These are phyloP conservation scores for Apotomis capreana DNA, from an alignment of 2,888 invertebrate genomes.

Conservation along the genomic window DNA sequence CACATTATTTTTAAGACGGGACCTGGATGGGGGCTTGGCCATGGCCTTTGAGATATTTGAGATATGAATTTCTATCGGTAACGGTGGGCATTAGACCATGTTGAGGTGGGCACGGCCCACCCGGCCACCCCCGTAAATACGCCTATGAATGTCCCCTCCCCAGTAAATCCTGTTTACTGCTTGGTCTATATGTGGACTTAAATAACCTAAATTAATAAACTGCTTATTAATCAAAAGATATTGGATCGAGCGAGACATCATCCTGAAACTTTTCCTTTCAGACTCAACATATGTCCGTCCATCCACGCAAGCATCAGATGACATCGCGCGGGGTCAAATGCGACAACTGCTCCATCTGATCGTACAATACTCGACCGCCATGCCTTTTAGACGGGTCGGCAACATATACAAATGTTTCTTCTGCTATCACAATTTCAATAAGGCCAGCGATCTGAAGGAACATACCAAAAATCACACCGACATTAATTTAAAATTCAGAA, in stretches of 20 bases:
- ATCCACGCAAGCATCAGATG: too few relatives aligned
- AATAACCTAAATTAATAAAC: too few relatives aligned
- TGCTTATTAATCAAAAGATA: not conserved
- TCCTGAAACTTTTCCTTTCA: not conserved
- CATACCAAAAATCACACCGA: constrained; percentile 19
- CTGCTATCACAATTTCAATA: constrained; percentile 41
- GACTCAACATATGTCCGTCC: not conserved
- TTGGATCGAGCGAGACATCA: not conserved
- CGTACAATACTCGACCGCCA: constrained; percentile 48
- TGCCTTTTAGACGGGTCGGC: constrained; percentile 49
- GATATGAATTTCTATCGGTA: too few relatives aligned
- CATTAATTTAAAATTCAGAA: not conserved
- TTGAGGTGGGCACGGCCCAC: too few relatives aligned
- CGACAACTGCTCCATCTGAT: constrained; percentile 45
- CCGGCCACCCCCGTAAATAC: too few relatives aligned
- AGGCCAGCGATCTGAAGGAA: constrained; percentile 10
- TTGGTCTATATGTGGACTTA: too few relatives aligned
- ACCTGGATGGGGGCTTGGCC: too few relatives aligned
- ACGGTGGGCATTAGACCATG: too few relatives aligned
- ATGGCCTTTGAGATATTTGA: too few relatives aligned
- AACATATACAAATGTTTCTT: constrained; percentile 52
- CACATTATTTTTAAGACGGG: too few relatives aligned
- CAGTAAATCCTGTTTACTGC: too few relatives aligned
- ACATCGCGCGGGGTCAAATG: constrained; percentile 17
- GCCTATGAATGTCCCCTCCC: too few relatives aligned